Base-by-base conservation (phyloP, 2,888 invertebrate genomes). In the Drosophila atroscutellata region DNA sequence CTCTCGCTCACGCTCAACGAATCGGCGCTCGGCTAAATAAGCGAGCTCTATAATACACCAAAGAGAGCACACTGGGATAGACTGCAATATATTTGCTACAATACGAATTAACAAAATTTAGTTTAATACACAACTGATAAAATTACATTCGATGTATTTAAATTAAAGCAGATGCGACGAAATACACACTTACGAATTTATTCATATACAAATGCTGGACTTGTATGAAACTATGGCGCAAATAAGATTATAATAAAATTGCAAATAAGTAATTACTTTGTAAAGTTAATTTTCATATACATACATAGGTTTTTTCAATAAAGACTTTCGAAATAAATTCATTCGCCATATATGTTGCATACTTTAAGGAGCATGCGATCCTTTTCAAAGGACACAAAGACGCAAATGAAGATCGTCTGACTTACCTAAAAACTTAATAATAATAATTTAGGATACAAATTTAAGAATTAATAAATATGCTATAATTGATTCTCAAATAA, bases 1-100 rank as follows among this genome's bases (percentile, higher is more conserved):
- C 81, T 77, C 89, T 72, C 78, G 63, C 88, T 86, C 67, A 56
- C 54, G 80, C 81, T 71, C 67, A 58, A 58, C 51, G 70, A 51
- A 61, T 56, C 24, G 24, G 45, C 45, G 34, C 45, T 51, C 56
- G 39, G 52, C 61, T 65, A 28, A 69, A 45, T 65, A 61, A 62
- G 59, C 61, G 78, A 75, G 62, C 75, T 61, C 67, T 57, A 72
- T 30, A 60, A 39, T 50, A 30, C 52, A 49, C 36, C 52, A 62
- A 62, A 71, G 80, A 62, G 71, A 57, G 77, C 72, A 77, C 77
- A 80, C 77, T 77, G 77, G 72, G 55, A 11, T 26, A 2, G 5
- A 37, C 7, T 28, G 20, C 47, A 30, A 34, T 47, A 37, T 20
- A 37, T 20, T 11, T 13, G 45, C 20, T 6, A 11, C 1, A 28